Conservation (phyloP, 2,113 vertebrate genomes). For the Mungos mungo region DNA sequence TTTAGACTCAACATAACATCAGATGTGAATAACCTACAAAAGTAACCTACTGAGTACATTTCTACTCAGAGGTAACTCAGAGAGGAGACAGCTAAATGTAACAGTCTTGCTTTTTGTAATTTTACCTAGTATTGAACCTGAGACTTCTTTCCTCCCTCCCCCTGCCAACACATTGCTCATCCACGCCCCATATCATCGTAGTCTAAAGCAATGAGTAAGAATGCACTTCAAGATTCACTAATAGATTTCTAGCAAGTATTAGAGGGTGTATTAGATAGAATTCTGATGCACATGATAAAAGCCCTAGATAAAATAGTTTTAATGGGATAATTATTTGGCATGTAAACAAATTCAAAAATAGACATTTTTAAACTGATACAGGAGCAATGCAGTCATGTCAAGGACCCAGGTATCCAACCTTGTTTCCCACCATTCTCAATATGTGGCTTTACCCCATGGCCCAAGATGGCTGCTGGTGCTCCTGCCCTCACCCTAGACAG, state of each 20-base stretch:
- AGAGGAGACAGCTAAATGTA: neutral
- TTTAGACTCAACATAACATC: neutral
- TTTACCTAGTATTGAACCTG: neutral
- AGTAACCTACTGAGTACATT: neutral
- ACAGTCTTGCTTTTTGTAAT: neutral
- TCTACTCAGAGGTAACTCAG: neutral
- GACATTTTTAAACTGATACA: neutral
- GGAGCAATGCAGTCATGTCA: neutral
- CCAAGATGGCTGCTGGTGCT: neutral
- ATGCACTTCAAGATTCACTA: neutral
- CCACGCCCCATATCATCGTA: neutral
- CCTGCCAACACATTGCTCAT: neutral
- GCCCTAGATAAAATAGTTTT: neutral
- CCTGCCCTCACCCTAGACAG: neutral
- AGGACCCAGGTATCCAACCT: neutral
- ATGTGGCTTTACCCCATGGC: neutral
- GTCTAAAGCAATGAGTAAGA: neutral
- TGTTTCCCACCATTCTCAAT: neutral
- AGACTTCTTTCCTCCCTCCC: neutral
- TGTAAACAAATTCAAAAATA: neutral
- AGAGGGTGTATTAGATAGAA: neutral
- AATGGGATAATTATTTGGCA: neutral
- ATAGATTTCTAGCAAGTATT: neutral
- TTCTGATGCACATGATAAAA: neutral
- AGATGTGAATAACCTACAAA: neutral